Conservation (phyloP, 2,888 invertebrate genomes). For the Plagiodera versicolora region DNA sequence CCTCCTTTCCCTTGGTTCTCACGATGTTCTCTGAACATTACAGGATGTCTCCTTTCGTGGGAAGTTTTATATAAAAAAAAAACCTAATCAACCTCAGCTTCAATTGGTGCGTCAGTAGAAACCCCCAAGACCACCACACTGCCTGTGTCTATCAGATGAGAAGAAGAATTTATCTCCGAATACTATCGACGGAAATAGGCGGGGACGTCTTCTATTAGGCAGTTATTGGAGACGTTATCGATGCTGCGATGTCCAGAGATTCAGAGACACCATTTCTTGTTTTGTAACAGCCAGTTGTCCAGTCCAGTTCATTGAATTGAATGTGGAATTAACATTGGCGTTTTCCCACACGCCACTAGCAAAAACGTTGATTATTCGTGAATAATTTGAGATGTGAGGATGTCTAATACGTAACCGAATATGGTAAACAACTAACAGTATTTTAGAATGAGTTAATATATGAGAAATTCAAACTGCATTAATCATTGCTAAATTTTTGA, state of each 20-base stretch:
- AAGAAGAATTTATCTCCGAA: constrained; percentile 20
- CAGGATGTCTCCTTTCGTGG: too few relatives aligned
- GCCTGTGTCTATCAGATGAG: constrained; percentile 6
- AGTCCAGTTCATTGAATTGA: constrained; percentile 4
- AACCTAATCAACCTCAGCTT: too few relatives aligned
- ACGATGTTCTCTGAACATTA: too few relatives aligned
- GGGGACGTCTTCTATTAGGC: constrained; percentile 17
- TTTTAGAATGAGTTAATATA: not conserved
- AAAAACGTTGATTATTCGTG: not conserved
- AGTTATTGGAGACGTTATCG: constrained; percentile 15
- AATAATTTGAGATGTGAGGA: not conserved
- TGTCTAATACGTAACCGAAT: not conserved
- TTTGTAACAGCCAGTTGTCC: constrained; percentile 4
- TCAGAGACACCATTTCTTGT: constrained; percentile 11
- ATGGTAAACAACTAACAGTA: not conserved
- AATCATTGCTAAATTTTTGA: not conserved
- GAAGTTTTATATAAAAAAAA: too few relatives aligned
- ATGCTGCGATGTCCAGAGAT: constrained; percentile 3
- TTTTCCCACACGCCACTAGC: not conserved
- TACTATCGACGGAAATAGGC: constrained; percentile 26
- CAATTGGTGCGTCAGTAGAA: too few relatives aligned
- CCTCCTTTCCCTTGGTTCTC: too few relatives aligned
- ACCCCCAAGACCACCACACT: not conserved
- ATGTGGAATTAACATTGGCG: not conserved
- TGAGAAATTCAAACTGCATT: not conserved